Evolutionary conservation across 1,140 invertebrate genomes (phyloP).

Genomic region (Ips typographus): DNA sequence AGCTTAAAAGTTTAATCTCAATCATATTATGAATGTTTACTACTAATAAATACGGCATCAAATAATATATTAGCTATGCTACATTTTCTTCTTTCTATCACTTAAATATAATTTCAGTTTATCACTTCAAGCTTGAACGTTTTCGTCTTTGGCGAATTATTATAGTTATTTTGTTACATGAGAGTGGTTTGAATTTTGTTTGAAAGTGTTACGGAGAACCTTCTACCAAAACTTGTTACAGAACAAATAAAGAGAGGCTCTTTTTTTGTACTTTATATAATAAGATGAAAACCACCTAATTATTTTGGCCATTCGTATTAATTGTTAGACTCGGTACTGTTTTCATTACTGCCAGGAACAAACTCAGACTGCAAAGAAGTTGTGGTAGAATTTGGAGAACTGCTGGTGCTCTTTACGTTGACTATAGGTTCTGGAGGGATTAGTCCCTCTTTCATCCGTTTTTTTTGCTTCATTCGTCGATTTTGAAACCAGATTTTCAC

Average conservation of each 20-base stretch:
- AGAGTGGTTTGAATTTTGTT: background rate
- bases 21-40: conserved; percentile 10
- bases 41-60: conserved; percentile 15
- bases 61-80: conserved; percentile 14
- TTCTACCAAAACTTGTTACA: background rate
- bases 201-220: background rate
- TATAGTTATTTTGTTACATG: background rate
- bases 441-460: conserved; percentile 87
- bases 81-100: conserved; percentile 1
- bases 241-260: background rate
- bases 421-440: conserved; percentile 62
- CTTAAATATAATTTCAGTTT: conserved; percentile 29
- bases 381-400: conserved; percentile 51
- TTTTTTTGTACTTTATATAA: background rate
- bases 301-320: conserved; percentile 3
- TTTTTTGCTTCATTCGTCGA: conserved; percentile 91
- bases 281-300: background rate
- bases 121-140: conserved; percentile 28
- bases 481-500: conserved; percentile 94
- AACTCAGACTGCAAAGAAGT: conserved; percentile 46
- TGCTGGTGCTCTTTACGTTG: conserved; percentile 42
- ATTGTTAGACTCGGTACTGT: conserved; percentile 60
- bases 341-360: conserved; percentile 60
- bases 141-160: conserved; percentile 17
- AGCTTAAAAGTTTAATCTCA: no score